A percentile compares a stretch with the other conserved stretches of the same genome.
phyloP scores from a whole-genome alignment of 92 coral and sea anemone species.

The Phymanthus crucifer region DNA sequence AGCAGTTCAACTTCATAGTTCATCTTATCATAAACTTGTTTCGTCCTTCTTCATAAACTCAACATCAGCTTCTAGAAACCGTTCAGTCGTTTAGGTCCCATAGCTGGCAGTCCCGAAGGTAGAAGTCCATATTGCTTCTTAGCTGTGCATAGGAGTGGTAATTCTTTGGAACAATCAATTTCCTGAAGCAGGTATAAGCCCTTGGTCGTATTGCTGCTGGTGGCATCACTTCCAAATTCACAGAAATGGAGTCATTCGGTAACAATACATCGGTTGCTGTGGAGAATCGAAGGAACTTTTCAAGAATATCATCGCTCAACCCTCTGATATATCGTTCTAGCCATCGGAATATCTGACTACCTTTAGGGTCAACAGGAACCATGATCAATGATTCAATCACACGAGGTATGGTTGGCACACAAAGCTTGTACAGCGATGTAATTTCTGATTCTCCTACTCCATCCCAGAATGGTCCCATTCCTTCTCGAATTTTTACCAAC shows the following conservation, averaged over 20 bases:
- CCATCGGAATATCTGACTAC: conserved; percentile 51
- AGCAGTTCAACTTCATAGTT: too few species aligned
- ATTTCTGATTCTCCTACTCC: conserved; percentile 21
- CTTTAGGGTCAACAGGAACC: conserved; percentile 39
- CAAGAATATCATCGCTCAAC: conserved; percentile 35
- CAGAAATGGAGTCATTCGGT: conserved; percentile 41
- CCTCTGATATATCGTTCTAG: conserved; percentile 56
- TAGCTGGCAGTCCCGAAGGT: too few species aligned
- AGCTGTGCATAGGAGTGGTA: conserved; percentile 37
- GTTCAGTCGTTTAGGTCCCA: too few species aligned
- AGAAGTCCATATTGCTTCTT: conserved; percentile 31
- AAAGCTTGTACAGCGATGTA: conserved; percentile 18
- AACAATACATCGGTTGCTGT: conserved; percentile 50
- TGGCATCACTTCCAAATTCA: conserved; percentile 34
- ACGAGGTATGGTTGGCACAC: conserved; percentile 18
- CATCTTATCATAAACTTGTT: too few species aligned
- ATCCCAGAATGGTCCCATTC: conserved; percentile 43
- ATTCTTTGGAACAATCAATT: conserved; percentile 43
- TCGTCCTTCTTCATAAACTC: too few species aligned
- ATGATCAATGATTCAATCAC: conserved; percentile 10
- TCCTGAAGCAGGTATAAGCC: conserved; percentile 55
- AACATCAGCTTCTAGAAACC: too few species aligned
- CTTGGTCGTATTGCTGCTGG: conserved; percentile 47
- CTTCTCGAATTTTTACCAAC: conserved; percentile 37
- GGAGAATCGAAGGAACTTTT: conserved; percentile 53